Percentiles rank a stretch among this genome's conserved stretches.
Evolutionary conservation across 2,888 invertebrate species (phyloP).

Genomic region (Gnatocerus cornutus): DNA sequence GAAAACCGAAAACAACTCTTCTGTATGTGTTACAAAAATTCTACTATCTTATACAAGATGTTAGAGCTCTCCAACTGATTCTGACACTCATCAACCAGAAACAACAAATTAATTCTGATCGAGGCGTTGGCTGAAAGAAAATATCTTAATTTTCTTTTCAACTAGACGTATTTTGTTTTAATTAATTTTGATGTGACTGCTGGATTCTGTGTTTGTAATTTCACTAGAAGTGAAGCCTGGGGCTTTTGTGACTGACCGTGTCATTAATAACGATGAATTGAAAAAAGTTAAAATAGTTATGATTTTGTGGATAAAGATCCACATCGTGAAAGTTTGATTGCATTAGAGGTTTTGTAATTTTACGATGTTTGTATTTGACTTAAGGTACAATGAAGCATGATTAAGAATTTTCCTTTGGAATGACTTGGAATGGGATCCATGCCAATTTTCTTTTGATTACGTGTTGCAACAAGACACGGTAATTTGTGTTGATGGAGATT

Average conservation of each 20-base stretch:
- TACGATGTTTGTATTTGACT: conserved; percentile 41
- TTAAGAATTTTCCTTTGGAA: conserved; percentile 28
- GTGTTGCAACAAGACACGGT: conserved; percentile 1
- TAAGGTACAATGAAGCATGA: conserved; percentile 27
- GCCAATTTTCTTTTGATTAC: conserved; percentile 8
- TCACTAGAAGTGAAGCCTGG: conserved; percentile 10
- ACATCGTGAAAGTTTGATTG: conserved; percentile 46
- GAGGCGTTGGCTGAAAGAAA: conserved; percentile 37
- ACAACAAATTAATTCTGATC: conserved; percentile 30
- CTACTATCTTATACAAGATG: conserved; percentile 16
- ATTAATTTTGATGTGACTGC: conserved; percentile 23
- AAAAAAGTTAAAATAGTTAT: conserved; percentile 27
- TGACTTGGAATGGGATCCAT: conserved; percentile 9
- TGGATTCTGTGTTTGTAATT: conserved; percentile 22
- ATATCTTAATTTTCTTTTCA: conserved; percentile 37
- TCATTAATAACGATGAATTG: conserved; percentile 34
- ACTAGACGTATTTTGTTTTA: conserved; percentile 18
- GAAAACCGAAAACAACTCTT: conserved; percentile 19
- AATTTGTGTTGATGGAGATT: background rate
- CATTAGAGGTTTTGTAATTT: conserved; percentile 47
- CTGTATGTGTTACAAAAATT: background rate
- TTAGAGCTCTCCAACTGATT: conserved; percentile 13
- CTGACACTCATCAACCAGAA: conserved; percentile 28
- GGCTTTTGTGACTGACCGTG: conserved; percentile 15
- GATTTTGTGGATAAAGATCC: conserved; percentile 34